Evolutionary conservation across 2,888 invertebrate genomes (phyloP).

Genomic region (Halocaridina rubra): DNA sequence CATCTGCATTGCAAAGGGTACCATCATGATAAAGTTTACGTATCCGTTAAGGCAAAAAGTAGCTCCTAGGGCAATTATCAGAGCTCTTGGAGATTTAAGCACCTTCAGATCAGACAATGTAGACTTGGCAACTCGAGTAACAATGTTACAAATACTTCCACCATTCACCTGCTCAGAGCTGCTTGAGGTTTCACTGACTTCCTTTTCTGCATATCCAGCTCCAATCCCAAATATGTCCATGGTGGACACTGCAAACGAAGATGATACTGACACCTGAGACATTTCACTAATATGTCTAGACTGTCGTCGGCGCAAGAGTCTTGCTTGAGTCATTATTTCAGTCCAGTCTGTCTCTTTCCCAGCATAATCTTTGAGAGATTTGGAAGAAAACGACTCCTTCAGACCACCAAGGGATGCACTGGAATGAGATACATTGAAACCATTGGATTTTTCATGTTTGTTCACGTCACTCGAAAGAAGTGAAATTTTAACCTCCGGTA

Average conservation of each 20-base stretch:
- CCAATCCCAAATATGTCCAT: not conserved
- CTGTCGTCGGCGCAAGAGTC: not conserved
- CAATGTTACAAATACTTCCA: not conserved
- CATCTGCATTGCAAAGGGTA: constrained; percentile 36
- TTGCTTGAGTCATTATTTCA: not conserved
- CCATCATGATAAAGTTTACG: constrained; percentile 32
- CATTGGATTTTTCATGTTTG: not conserved
- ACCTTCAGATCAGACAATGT: constrained; percentile 5
- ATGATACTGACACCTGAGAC: not conserved
- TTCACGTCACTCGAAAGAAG: not conserved
- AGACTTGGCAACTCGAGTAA: not conserved
- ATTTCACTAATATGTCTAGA: not conserved
- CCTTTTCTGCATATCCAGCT: not conserved
- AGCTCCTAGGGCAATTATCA: constrained; percentile 31
- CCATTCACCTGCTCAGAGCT: not conserved
- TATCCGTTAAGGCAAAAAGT: constrained; percentile 22
- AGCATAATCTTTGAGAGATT: too few species aligned
- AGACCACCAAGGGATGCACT: not conserved
- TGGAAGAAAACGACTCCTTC: too few species aligned
- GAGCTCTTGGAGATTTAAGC: constrained; percentile 2
- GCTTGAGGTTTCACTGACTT: not conserved
- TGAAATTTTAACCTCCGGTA: not conserved
- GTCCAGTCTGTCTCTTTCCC: not conserved
- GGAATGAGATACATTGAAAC: not conserved
- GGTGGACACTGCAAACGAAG: not conserved